Evolutionary conservation across 1,140 invertebrate genomes (phyloP), one percentile per base, ranked within the genome.

Genomic region (Listronotus bonariensis): DNA sequence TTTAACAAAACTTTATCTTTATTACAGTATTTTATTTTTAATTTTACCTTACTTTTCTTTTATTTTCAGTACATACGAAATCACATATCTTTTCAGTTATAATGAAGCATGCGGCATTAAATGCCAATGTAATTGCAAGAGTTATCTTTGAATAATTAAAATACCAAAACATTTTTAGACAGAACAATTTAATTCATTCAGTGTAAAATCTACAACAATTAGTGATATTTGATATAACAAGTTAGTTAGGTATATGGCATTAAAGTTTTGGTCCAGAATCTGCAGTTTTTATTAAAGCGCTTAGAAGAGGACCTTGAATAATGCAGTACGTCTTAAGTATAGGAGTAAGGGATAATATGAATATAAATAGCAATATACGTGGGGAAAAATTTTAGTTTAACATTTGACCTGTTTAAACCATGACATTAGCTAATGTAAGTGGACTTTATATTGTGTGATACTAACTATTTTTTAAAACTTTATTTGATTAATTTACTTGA

Each of bases 341-440:
- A 49, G 18, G n/a, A 45, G 42, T 49, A 49, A 49, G 46, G 46
- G 46, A 20, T 12, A 18, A 36, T 49, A n/a, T 31, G 15, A 49
- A 20, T 49, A 49, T 49, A 49, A 49, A 49, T 49, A 49, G 46
- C 2, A n/a, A 3, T 14, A 7, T 49, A 18, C 12, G 17, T 31
- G 46, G 20, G 46, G 42, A 49, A 4, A 31, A 26, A 18, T 11
- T 31, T 6, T 26, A 49, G 46, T 49, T 49, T 31, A 18, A 9
- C 15, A 18, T 45, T 45, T 49, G 46, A 9, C 11, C 34, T 7
- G 34, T 36, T 36, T 36, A 36, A 49, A 12, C 12, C 8, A 49
- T 49, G 46, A 18, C 46, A 17, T 49, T 49, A 49, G 1, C 26
- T n/a, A 26, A 31, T 49, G 46, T 49, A 49, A 49, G 46, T 49